Evolutionary conservation across 2,113 vertebrate species (phyloP), one percentile per base, ranked within the genome.

Genomic region (Mirza zaza): DNA sequence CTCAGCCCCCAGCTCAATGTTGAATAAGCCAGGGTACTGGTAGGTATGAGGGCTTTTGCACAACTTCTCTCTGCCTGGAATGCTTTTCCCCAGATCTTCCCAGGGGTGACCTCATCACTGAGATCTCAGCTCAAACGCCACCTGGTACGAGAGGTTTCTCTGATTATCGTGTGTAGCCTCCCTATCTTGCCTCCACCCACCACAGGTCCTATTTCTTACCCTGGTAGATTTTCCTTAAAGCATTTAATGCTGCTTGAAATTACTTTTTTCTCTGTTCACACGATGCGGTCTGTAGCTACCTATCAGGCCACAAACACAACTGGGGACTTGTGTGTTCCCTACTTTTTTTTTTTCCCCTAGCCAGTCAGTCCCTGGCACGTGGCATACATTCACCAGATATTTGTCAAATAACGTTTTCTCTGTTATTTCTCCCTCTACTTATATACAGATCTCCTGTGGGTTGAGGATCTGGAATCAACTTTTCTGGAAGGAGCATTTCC

Each of bases 291-390:
- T 61, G 65, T 61, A 50, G 71, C 39, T 94, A 65, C 63, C 11
- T 45, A 32, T 52, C 52, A 23, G 84, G 45, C 34, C 42, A 91
- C 11, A 29, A 68, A 57, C 8, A 6, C 2, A 50, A 39, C 14
- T 1, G 32, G 36, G 82, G 25, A 23, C 94, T 52, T 36, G 11
- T 48, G 59, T 32, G 4, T 7, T n/a, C 25, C 27, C 32, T 1
- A 13, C 1, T 5, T 23, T 13, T 6, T 17, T 29, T 15, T 9
- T 11, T 12, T 45, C 45, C 0, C 34, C 6, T 8, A 3, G 8
- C 48, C 29, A 91, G 76, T 67, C 1, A 42, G 70, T 77, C 32
- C 57, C 18, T n/a, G 34, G 34, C 10, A 81, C n/a, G 29, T 15
- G 34, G 27, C 86, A 20, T 25, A n/a, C 4, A 55, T n/a, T 52